Percentiles rank a stretch among this genome's conserved stretches.
Evolutionary conservation across 2,888 invertebrate species (phyloP).

Genomic region (Heliconius aoede): DNA sequence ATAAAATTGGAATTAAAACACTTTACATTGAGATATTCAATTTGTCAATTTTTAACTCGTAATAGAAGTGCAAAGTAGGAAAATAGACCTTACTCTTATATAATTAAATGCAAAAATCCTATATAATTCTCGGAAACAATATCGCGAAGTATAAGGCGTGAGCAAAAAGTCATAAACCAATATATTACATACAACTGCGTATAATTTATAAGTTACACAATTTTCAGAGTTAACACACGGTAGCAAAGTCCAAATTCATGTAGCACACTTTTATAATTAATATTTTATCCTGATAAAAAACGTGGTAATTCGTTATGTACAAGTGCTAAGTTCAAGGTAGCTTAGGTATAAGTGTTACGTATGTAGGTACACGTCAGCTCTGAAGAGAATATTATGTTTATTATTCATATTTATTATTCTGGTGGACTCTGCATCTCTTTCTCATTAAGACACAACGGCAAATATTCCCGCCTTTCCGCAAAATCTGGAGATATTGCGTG

Average conservation of each 20-base stretch:
- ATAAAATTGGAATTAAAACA: conserved; percentile 14
- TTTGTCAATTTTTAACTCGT: neutral
- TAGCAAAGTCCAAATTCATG: conserved; percentile 15
- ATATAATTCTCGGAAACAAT: neutral
- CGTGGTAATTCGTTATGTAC: conserved; percentile 12
- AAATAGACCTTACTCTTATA: neutral
- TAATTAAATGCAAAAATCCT: neutral
- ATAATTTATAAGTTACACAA: neutral
- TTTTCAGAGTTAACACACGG: conserved; percentile 6
- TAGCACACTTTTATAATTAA: conserved; percentile 12
- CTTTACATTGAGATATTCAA: neutral
- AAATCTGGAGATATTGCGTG: no score
- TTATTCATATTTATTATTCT: no score
- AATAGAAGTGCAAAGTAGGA: neutral
- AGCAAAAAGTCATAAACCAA: conserved; percentile 36
- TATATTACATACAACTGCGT: conserved; percentile 37
- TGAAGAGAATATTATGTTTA: no score
- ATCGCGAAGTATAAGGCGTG: conserved; percentile 19
- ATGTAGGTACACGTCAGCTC: no score
- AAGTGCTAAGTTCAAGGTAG: conserved; percentile 45
- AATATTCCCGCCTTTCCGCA: no score
- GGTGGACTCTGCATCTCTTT: no score
- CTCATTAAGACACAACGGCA: no score
- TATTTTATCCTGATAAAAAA: conserved; percentile 31
- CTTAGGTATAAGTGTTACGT: conserved; percentile 15